Evolutionary conservation across 1,140 invertebrate genomes (phyloP).

Genomic region (Paralvinella palmiformis): DNA sequence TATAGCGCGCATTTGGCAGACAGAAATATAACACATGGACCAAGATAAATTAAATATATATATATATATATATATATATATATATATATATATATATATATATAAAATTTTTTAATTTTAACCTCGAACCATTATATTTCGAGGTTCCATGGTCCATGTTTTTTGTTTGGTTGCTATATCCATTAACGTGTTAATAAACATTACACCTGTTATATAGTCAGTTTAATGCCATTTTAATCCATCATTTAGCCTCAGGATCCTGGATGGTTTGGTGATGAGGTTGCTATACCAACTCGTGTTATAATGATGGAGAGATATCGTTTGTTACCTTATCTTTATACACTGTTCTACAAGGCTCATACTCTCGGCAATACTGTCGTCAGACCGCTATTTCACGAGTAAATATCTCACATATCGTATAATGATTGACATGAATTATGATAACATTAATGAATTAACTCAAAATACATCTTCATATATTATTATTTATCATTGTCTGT

Average conservation of each 20-base stretch:
- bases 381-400: slow-evolving; percentile 60
- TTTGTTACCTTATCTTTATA: slow-evolving; percentile 73
- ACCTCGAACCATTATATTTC: not conserved
- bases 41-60: not conserved
- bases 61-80: not conserved
- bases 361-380: slow-evolving; percentile 64
- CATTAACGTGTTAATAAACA: not conserved
- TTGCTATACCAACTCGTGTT: not conserved
- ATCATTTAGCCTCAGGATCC: not conserved
- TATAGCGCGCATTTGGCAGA: too few relatives aligned
- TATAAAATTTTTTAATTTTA: not conserved
- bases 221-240: not conserved
- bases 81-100: not conserved
- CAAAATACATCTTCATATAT: too few relatives aligned
- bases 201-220: not conserved
- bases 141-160: not conserved
- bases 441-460: too few relatives aligned
- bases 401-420: too few relatives aligned
- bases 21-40: not conserved
- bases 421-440: too few relatives aligned
- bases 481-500: too few relatives aligned
- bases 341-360: slow-evolving; percentile 67
- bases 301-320: slow-evolving; percentile 55
- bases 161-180: not conserved
- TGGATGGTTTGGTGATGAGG: not conserved